phyloP scores from a whole-genome alignment of 2,888 invertebrate species.

The Latrodectus hesperus region DNA sequence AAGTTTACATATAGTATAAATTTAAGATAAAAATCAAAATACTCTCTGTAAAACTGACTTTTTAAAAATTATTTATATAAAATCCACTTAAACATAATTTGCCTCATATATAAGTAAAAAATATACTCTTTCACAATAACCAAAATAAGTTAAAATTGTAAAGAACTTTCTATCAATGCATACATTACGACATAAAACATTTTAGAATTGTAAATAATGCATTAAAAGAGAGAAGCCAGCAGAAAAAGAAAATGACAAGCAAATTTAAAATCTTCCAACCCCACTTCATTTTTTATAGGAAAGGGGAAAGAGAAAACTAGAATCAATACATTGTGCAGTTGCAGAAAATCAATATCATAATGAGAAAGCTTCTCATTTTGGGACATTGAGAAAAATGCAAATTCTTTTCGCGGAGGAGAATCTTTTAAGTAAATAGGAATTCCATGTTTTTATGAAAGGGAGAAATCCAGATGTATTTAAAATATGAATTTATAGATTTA shows the following conservation, averaged over 20 bases:
- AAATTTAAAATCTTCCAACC: constrained; percentile 58
- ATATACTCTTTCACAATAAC: too few relatives aligned
- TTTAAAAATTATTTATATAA: too few relatives aligned
- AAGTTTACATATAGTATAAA: neutral
- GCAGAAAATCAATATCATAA: constrained; percentile 69
- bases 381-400: constrained; percentile 65
- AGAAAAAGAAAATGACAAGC: constrained; percentile 50
- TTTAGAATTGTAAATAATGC: neutral
- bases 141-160: too few relatives aligned
- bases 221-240: neutral
- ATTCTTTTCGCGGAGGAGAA: constrained; percentile 38
- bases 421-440: constrained; percentile 50
- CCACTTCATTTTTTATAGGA: constrained; percentile 33
- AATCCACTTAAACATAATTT: too few relatives aligned
- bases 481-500: too few relatives aligned
- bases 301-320: constrained; percentile 27
- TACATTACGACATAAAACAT: too few relatives aligned
- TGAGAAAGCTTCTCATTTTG: constrained; percentile 65
- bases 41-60: neutral
- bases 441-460: too few relatives aligned
- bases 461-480: too few relatives aligned
- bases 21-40: too few relatives aligned
- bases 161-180: too few relatives aligned
- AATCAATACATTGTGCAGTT: constrained; percentile 67
- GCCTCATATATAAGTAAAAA: too few relatives aligned